Evolutionary conservation across 2,797 vertebrate genomes (phyloP).

Genomic region (Poecilia gillii): DNA sequence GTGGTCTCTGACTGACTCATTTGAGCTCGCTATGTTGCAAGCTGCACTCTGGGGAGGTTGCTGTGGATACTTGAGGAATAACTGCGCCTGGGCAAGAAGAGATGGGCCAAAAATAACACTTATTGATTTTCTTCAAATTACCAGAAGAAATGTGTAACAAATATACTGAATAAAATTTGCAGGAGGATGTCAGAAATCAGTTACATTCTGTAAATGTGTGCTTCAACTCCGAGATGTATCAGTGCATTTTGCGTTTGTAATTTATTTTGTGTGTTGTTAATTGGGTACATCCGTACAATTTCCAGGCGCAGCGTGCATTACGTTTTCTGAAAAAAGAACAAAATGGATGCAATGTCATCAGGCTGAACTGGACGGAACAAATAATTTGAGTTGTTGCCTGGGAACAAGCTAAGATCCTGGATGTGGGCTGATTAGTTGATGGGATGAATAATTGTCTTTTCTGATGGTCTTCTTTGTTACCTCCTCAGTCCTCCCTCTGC

Average conservation of each 20-base stretch:
- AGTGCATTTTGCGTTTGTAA: background rate
- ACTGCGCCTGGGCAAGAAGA: background rate
- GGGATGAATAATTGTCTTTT: slow-evolving; percentile 13
- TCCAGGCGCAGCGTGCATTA: background rate
- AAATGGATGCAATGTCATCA: slow-evolving; percentile 42
- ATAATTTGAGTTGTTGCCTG: slow-evolving; percentile 55
- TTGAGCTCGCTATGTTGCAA: background rate
- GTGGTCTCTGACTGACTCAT: background rate
- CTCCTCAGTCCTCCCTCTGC: background rate
- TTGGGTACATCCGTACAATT: background rate
- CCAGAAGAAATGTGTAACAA: background rate
- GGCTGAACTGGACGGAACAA: slow-evolving; percentile 39
- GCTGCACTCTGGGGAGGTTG: background rate
- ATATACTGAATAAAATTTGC: background rate
- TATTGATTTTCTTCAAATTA: slow-evolving; percentile 10
- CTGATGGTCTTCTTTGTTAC: background rate
- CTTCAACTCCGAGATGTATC: background rate
- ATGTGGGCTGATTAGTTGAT: slow-evolving; percentile 34
- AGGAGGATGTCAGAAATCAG: background rate
- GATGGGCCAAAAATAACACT: slow-evolving; percentile 5
- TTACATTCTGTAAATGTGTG: background rate
- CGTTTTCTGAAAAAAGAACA: slow-evolving; percentile 22
- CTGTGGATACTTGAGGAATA: slow-evolving; percentile 5
- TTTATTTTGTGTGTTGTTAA: background rate
- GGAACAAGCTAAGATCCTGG: slow-evolving; percentile 42